Conservation (phyloP, 2,113 vertebrate genomes). For the Xenopus tropicalis region UCB_Xtro_10.0 CM004443.2:28013001-28013500, state of each 20-base stretch:
- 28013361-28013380: too few relatives aligned
- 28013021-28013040: conserved; percentile 57
- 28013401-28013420: too few relatives aligned
- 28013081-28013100: conserved; percentile 44
- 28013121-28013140: conserved; percentile 32
- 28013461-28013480: too few relatives aligned
- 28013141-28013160: conserved; percentile 51
- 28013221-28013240: background rate
- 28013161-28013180: conserved; percentile 54
- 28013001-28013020: conserved; percentile 65
- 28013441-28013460: too few relatives aligned
- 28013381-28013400: too few relatives aligned
- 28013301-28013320: too few relatives aligned
- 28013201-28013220: background rate
- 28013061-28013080: conserved; percentile 43
- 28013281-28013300: background rate
- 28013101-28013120: conserved; percentile 53
- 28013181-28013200: background rate
- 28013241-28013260: too few relatives aligned
- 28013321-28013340: too few relatives aligned
- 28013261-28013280: background rate
- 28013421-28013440: too few relatives aligned
- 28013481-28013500: too few relatives aligned
- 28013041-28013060: conserved; percentile 33
- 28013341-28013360: too few relatives aligned